These are phyloP conservation scores for Sarcophilus harrisii DNA, from an alignment of 2,797 vertebrate genomes.

Conservation along the genomic window DNA sequence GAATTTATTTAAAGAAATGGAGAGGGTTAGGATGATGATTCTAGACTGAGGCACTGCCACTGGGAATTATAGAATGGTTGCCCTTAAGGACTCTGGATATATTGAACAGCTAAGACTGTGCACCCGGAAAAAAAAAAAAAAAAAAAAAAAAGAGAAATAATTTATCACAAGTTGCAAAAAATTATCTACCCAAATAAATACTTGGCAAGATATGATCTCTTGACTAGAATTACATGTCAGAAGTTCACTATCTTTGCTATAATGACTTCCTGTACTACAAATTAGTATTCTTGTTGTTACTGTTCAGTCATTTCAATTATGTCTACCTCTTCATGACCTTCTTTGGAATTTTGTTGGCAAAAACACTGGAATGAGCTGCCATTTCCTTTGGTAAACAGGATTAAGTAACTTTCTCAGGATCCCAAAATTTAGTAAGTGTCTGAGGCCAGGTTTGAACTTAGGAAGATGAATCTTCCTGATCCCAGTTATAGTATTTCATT, in stretches of 20 bases:
- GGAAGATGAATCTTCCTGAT: not conserved
- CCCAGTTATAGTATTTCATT: not conserved
- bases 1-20: not conserved
- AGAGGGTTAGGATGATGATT: not conserved
- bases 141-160: not conserved
- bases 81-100: not conserved
- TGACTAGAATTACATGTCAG: not conserved
- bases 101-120: not conserved
- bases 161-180: not conserved
- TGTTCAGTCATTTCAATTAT: not conserved
- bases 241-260: not conserved
- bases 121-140: not conserved
- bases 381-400: not conserved
- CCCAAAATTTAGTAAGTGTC: not conserved
- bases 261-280: not conserved
- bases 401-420: not conserved
- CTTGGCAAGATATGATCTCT: not conserved
- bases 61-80: not conserved
- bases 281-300: not conserved
- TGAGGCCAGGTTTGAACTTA: not conserved
- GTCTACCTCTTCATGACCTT: not conserved
- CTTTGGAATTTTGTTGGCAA: not conserved
- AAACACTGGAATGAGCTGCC: not conserved
- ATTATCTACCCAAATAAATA: not conserved
- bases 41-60: not conserved